Percentiles rank a stretch among this genome's conserved stretches.
phyloP scores from a whole-genome alignment of 2,888 invertebrate genomes.

The Drosophila nr. fundita region DNA sequence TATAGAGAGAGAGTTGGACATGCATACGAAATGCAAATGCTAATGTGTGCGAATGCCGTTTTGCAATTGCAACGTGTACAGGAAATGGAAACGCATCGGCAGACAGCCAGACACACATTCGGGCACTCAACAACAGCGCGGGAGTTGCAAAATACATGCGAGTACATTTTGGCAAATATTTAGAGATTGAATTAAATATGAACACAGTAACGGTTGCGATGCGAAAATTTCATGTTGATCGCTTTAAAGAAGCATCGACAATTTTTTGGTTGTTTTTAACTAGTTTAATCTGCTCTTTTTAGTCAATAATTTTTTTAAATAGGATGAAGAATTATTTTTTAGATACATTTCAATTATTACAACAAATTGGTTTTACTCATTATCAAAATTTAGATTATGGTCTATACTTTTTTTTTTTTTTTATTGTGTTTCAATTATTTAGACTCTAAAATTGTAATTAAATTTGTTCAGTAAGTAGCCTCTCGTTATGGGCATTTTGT shows the following conservation, averaged over 20 bases:
- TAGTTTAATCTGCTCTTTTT: not conserved
- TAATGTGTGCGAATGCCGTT: conserved; percentile 60
- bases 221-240: conserved; percentile 36
- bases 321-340: not conserved
- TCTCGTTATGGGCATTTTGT: conserved; percentile 51
- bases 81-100: conserved; percentile 69
- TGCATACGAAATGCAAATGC: conserved; percentile 56
- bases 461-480: conserved; percentile 18
- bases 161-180: conserved; percentile 56
- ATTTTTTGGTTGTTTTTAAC: not conserved
- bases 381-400: not conserved
- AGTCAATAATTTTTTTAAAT: not conserved
- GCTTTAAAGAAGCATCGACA: conserved; percentile 32
- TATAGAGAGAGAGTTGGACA: conserved; percentile 26
- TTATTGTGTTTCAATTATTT: conserved; percentile 11
- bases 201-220: conserved; percentile 10
- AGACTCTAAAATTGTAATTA: conserved; percentile 8
- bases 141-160: conserved; percentile 14
- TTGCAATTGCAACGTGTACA: conserved; percentile 64
- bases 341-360: not conserved
- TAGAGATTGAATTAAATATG: conserved; percentile 57
- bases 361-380: not conserved
- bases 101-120: conserved; percentile 24
- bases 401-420: not conserved
- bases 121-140: conserved; percentile 13